Evolutionary conservation across 2,888 invertebrate species (phyloP).

Genomic region (Anagyrus pseudococci): DNA sequence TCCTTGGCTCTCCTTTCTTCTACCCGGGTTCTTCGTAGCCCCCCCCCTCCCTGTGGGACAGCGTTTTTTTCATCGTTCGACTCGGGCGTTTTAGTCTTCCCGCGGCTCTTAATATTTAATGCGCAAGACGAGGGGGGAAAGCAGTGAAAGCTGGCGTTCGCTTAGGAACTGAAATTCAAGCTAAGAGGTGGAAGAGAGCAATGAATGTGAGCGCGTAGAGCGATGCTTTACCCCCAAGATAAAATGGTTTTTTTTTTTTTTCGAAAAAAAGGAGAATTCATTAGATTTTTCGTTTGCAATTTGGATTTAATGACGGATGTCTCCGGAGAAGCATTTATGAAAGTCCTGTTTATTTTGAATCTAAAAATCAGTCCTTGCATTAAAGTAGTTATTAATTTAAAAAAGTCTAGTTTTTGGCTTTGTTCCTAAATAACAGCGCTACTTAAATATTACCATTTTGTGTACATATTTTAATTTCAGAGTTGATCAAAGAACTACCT

Average conservation of each 20-base stretch:
- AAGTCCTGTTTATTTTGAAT: too few relatives aligned
- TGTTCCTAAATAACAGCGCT: too few relatives aligned
- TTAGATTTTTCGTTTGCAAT: not conserved
- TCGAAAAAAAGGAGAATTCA: not conserved
- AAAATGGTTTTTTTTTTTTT: not conserved
- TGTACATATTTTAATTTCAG: too few relatives aligned
- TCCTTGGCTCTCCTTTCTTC: conserved; percentile 4
- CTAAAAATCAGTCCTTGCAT: too few relatives aligned
- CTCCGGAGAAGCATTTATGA: too few relatives aligned
- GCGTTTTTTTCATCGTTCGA: conserved; percentile 21
- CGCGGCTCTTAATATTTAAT: conserved; percentile 24
- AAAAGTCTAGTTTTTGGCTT: too few relatives aligned
- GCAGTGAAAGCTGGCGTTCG: not conserved
- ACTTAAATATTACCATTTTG: too few relatives aligned
- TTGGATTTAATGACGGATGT: too few relatives aligned
- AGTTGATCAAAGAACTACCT: too few relatives aligned
- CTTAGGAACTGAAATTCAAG: not conserved
- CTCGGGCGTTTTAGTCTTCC: not conserved
- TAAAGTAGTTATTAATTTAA: too few relatives aligned
- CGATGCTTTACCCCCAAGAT: not conserved
- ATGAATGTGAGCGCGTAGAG: not conserved
- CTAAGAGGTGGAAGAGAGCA: not conserved
- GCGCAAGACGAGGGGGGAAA: conserved; percentile 2
- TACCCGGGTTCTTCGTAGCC: conserved; percentile 6
- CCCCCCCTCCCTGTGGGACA: not conserved